Evolutionary conservation across 2,113 vertebrate species (phyloP).

Genomic region (Chiloscyllium plagiosum): DNA sequence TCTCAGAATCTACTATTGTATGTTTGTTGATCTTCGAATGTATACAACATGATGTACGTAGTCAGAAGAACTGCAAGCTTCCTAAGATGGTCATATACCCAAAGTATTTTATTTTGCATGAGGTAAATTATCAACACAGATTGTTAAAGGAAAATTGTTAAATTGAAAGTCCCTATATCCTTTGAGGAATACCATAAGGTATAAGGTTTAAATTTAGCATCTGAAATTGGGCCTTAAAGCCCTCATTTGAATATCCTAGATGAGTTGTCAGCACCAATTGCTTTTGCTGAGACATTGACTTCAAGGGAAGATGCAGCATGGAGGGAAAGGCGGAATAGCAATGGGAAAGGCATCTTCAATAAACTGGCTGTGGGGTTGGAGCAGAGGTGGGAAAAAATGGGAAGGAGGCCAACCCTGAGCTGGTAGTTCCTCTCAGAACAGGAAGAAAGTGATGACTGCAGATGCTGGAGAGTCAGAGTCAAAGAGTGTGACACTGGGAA

Average conservation of each 20-base stretch:
- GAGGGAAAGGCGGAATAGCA: not conserved
- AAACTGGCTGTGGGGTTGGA: too few species aligned
- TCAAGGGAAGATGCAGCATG: not conserved
- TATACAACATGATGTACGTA: not conserved
- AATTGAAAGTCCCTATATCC: not conserved
- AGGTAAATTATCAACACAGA: not conserved
- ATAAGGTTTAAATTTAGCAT: not conserved
- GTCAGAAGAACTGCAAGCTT: not conserved
- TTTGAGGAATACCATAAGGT: not conserved
- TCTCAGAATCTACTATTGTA: too few species aligned
- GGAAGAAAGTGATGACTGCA: too few species aligned
- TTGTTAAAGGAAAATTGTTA: not conserved
- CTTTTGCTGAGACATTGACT: not conserved
- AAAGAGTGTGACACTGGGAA: too few species aligned
- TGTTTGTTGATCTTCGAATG: not conserved
- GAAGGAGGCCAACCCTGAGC: not conserved
- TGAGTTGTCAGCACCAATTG: not conserved
- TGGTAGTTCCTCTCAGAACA: not conserved
- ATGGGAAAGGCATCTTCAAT: too few species aligned
- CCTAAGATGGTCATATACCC: too few species aligned
- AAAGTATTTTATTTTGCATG: too few species aligned
- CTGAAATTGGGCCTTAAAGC: not conserved
- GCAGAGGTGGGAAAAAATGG: not conserved
- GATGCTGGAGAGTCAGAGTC: too few species aligned
- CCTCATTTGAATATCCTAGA: not conserved